Evolutionary conservation across 2,113 vertebrate species (phyloP), one percentile per base, ranked within the genome.

Genomic region (Acinonyx jubatus): DNA sequence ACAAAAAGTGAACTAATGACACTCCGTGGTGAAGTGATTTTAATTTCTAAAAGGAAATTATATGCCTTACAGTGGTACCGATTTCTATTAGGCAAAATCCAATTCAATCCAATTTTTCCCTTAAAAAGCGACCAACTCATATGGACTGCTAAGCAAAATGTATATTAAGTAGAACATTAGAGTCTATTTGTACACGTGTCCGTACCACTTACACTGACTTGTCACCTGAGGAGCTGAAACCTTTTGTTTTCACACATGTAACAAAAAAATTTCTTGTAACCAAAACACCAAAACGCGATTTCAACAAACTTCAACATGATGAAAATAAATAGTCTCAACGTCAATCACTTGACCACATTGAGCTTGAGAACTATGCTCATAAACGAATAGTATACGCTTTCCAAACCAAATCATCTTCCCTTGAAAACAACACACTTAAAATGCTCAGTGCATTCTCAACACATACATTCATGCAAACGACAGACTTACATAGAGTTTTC

Each of bases 261-360:
- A 55, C 29, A 66, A 78, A 50, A 89, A 61, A 71, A 2, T 14
- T 57, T 31, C 74, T 57, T 89, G 6, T 33, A 88, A 90, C 23
- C 63, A n/a, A 96, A 92, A 84, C 82, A 50, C 48, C 74, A 78
- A 90, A 96, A 76, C n/a, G 15, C 31, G 91, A 89, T 89, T 95
- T 16, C 18, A 91, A 63, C 27, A 52, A 79, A 74, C 11, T 38
- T 13, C 5, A 36, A 19, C 69, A 92, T 36, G 23, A 89, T 87
- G 14, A 85, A 95, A 95, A 89, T 45, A 25, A 14, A 57, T 76
- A 78, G 66, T 86, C 69, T 31, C 33, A 95, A 90, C 90, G 82
- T 84, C 87, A 50, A 36, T 85, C 61, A 68, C 84, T 89, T 65
- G 48, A 74, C n/a, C 63, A 23, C 25, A 80, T 41, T 48, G 15